These are phyloP conservation scores for Tenrec ecaudatus DNA, from an alignment of 2,113 vertebrate species.

Conservation along the genomic window DNA sequence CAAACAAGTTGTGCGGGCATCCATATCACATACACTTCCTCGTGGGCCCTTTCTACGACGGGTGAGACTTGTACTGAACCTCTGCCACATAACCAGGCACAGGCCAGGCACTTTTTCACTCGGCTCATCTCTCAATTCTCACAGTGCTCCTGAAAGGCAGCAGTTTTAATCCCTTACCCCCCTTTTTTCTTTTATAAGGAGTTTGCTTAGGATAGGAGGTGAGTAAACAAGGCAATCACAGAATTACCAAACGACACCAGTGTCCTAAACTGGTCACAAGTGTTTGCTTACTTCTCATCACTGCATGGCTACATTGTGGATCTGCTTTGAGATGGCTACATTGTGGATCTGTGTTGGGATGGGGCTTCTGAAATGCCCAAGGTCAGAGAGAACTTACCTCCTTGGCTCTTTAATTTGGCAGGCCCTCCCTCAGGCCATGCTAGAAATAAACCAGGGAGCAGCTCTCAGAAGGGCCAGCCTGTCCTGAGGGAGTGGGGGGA, in stretches of 20 bases:
- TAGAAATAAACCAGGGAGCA: neutral
- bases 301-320: neutral
- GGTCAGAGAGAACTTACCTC: neutral
- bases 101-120: neutral
- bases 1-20: neutral
- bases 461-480: neutral
- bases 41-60: neutral
- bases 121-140: no score
- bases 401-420: neutral
- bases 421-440: neutral
- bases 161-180: no score
- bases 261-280: neutral
- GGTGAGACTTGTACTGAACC: neutral
- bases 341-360: neutral
- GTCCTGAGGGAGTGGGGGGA: no score
- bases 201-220: neutral
- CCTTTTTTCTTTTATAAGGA: neutral
- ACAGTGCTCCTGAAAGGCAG: no score
- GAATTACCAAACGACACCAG: neutral
- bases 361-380: neutral
- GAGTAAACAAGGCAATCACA: neutral
- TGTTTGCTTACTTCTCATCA: neutral
- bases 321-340: neutral
- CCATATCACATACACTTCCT: neutral
- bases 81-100: neutral